Percentiles rank a stretch among this genome's conserved stretches.
These are phyloP conservation scores for Musca domestica DNA, from an alignment of 1,140 invertebrate species.

Conservation along the genomic window DNA sequence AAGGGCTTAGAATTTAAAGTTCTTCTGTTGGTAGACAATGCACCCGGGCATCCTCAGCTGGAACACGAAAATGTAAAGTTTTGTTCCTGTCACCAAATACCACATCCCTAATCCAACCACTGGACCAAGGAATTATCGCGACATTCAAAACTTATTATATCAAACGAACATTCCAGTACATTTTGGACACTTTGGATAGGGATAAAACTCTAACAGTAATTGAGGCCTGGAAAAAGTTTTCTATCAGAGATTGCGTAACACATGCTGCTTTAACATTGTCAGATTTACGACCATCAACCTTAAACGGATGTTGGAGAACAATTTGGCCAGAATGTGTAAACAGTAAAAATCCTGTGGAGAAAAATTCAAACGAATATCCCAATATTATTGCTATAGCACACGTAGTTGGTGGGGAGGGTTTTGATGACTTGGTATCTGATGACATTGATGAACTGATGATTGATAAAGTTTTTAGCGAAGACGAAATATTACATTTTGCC, in stretches of 20 bases:
- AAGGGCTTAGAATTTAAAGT: conserved; percentile 9
- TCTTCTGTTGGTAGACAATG: not conserved
- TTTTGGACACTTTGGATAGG: conserved; percentile 24
- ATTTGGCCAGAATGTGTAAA: conserved; percentile 28
- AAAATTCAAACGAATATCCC: conserved; percentile 18
- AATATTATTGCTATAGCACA: conserved; percentile 25
- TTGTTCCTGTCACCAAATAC: conserved; percentile 45
- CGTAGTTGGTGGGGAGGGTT: conserved; percentile 12
- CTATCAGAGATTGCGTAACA: conserved; percentile 25
- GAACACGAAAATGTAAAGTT: conserved; percentile 35
- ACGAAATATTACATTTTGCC: conserved; percentile 22
- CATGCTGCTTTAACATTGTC: conserved; percentile 12
- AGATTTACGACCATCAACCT: conserved; percentile 24
- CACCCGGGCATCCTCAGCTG: no score
- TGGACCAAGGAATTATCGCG: conserved; percentile 49
- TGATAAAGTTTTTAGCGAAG: conserved; percentile 25
- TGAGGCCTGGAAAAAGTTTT: conserved; percentile 28
- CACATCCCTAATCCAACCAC: no score
- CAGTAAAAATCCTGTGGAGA: no score
- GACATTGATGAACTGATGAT: conserved; percentile 32
- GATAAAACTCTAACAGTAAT: conserved; percentile 13
- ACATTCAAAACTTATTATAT: conserved; percentile 52
- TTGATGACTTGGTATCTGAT: no score
- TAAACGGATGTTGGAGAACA: conserved; percentile 28
- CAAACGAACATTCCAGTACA: conserved; percentile 26